Evolutionary conservation across 2,888 invertebrate genomes (phyloP).

Genomic region (Heterodera filipjevi): DNA sequence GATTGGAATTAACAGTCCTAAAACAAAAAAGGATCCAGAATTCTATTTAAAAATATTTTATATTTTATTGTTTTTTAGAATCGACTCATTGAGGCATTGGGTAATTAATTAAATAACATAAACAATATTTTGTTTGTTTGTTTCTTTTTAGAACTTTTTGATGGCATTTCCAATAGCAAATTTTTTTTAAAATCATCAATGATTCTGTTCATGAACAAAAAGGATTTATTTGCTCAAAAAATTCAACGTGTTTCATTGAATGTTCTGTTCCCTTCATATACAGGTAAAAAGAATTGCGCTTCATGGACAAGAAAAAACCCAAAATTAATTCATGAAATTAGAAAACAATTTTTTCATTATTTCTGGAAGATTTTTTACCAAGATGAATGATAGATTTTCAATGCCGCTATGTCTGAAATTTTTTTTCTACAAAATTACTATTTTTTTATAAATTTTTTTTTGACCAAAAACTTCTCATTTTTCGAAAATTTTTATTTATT

Average conservation of each 20-base stretch:
- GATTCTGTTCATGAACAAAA: constrained; percentile 63
- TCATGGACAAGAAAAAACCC: too few relatives aligned
- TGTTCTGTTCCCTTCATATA: constrained; percentile 48
- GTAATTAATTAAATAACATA: not conserved
- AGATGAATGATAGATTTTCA: too few relatives aligned
- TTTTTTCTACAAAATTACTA: too few relatives aligned
- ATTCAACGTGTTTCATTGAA: constrained; percentile 46
- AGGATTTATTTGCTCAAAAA: constrained; percentile 58
- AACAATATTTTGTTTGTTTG: not conserved
- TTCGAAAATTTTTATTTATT: too few relatives aligned
- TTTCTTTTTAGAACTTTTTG: constrained; percentile 45
- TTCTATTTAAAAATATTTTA: too few relatives aligned
- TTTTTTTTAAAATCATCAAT: constrained; percentile 56
- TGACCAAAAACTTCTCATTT: too few relatives aligned
- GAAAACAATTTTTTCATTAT: not conserved
- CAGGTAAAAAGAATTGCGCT: constrained; percentile 43
- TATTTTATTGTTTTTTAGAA: constrained; percentile 45
- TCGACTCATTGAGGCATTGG: constrained; percentile 57
- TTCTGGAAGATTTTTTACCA: too few relatives aligned
- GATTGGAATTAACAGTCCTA: not conserved
- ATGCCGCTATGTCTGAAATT: too few relatives aligned
- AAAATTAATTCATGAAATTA: constrained; percentile 19
- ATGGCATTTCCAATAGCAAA: constrained; percentile 47
- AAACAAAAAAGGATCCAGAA: constrained; percentile 2
- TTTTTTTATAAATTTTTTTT: too few relatives aligned